Percentiles rank a stretch among this genome's conserved stretches.
These are phyloP conservation scores for Drosophila aff. DNA, from an alignment of 1,140 invertebrate species.

Conservation along the genomic window DNA sequence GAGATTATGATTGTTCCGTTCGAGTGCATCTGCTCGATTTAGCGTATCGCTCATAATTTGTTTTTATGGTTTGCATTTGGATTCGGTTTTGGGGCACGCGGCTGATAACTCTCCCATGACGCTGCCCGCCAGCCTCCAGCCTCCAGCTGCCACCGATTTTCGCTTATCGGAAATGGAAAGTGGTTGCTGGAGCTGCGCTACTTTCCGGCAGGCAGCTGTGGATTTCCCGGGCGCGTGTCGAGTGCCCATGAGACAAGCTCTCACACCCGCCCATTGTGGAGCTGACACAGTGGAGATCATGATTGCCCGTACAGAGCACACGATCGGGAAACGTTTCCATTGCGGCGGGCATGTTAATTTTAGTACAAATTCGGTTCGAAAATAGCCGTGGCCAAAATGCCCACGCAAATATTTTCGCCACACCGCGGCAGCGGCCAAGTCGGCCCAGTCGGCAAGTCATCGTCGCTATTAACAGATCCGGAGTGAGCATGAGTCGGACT, in stretches of 20 bases:
- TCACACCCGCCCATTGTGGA: slow-evolving; percentile 52
- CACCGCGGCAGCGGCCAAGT: background rate
- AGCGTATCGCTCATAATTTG: slow-evolving; percentile 84
- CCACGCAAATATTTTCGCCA: slow-evolving; percentile 72
- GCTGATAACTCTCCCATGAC: slow-evolving; percentile 49
- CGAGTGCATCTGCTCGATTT: slow-evolving; percentile 77
- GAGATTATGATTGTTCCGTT: slow-evolving; percentile 52
- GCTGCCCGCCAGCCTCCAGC: background rate
- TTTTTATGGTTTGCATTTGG: slow-evolving; percentile 81
- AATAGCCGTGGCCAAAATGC: slow-evolving; percentile 58
- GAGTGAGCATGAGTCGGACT: slow-evolving; percentile 41
- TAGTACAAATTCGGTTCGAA: slow-evolving; percentile 65
- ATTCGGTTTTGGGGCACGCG: slow-evolving; percentile 48
- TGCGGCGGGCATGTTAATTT: slow-evolving; percentile 68
- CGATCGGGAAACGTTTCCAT: slow-evolving; percentile 49
- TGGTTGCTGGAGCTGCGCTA: slow-evolving; percentile 23
- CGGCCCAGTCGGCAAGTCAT: slow-evolving; percentile 49
- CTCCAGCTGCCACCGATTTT: slow-evolving; percentile 36
- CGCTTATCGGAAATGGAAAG: slow-evolving; percentile 73
- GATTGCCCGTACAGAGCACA: slow-evolving; percentile 35
- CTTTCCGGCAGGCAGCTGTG: slow-evolving; percentile 17
- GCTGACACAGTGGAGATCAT: slow-evolving; percentile 59
- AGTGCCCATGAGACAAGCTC: slow-evolving; percentile 22
- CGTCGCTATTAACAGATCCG: slow-evolving; percentile 68
- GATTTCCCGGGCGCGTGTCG: slow-evolving; percentile 32